Evolutionary conservation across 2,113 vertebrate species (phyloP).

Genomic region (Helogale parvula): DNA sequence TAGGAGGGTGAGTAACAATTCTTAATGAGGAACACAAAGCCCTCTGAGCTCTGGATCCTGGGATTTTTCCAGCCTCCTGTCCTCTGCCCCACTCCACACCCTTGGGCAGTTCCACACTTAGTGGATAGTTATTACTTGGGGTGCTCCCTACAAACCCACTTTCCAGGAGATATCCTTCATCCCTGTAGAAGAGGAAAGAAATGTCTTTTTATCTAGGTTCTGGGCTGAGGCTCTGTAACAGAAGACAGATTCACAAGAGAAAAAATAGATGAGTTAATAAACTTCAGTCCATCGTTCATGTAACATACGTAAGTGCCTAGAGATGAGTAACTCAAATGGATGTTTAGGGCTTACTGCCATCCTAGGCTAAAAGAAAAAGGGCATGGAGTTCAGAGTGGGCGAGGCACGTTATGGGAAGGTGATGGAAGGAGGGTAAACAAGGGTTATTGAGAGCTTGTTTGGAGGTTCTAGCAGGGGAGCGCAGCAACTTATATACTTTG

Average conservation of each 20-base stretch:
- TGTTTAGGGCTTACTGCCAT: not conserved
- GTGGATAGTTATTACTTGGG: too few species aligned
- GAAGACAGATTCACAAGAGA: not conserved
- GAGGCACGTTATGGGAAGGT: not conserved
- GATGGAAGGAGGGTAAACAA: not conserved
- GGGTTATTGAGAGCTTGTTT: too few species aligned
- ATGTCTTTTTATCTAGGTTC: not conserved
- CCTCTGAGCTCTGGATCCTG: not conserved
- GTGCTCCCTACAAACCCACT: not conserved
- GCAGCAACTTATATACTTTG: too few species aligned
- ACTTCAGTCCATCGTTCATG: too few species aligned
- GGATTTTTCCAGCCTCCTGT: rapidly evolving
- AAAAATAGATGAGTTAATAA: too few species aligned
- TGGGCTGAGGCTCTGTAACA: not conserved
- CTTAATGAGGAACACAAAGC: not conserved
- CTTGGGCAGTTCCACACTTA: not conserved
- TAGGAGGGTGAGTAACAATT: not conserved
- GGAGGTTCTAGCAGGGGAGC: too few species aligned
- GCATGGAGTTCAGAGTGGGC: not conserved
- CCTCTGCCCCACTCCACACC: too few species aligned
- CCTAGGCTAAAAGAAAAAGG: not conserved
- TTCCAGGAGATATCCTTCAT: not conserved
- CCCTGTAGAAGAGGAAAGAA: not conserved
- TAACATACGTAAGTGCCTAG: not conserved
- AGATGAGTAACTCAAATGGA: not conserved